Percentiles rank a stretch among this genome's conserved stretches.
phyloP scores from a whole-genome alignment of 2,113 vertebrate genomes.

The Siniperca chuatsi region DNA sequence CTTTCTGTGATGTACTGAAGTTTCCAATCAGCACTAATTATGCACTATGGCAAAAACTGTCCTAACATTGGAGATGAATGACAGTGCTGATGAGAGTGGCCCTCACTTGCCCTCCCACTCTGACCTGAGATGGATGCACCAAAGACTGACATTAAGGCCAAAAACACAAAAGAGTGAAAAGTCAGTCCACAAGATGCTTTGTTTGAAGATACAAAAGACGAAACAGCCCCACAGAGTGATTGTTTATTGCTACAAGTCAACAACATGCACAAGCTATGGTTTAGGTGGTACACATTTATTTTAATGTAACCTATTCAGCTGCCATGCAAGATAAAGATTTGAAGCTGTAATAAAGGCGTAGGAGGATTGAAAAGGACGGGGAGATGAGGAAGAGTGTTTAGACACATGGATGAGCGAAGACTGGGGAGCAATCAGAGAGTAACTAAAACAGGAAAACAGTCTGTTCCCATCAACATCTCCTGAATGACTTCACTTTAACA shows the following conservation, averaged over 20 bases:
- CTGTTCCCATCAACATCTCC: slow-evolving; percentile 68
- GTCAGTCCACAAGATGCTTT: slow-evolving; percentile 18
- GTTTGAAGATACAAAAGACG: slow-evolving; percentile 5
- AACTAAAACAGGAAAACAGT: slow-evolving; percentile 78
- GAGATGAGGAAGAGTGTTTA: slow-evolving; percentile 65
- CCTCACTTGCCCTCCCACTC: slow-evolving; percentile 58
- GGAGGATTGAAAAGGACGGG: slow-evolving; percentile 36
- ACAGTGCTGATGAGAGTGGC: slow-evolving; percentile 71
- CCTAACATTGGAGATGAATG: slow-evolving; percentile 77
- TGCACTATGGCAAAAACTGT: slow-evolving; percentile 64
- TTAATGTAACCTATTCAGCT: slow-evolving; percentile 25
- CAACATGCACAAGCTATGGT: slow-evolving; percentile 4
- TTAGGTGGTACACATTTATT: slow-evolving; percentile 41
- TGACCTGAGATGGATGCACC: slow-evolving; percentile 50
- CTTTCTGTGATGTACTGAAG: slow-evolving; percentile 57
- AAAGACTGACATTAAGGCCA: slow-evolving; percentile 24
- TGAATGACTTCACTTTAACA: slow-evolving; percentile 70
- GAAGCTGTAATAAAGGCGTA: slow-evolving; percentile 16
- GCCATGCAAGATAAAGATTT: slow-evolving; percentile 27
- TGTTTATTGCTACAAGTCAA: slow-evolving; percentile 7
- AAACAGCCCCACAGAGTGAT: slow-evolving; percentile 21
- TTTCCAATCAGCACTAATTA: slow-evolving; percentile 75
- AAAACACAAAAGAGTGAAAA: slow-evolving; percentile 21
- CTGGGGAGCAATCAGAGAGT: slow-evolving; percentile 74
- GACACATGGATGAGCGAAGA: slow-evolving; percentile 73